phyloP scores from a whole-genome alignment of 2,888 invertebrate genomes.

The Entomobrya proxima region DNA sequence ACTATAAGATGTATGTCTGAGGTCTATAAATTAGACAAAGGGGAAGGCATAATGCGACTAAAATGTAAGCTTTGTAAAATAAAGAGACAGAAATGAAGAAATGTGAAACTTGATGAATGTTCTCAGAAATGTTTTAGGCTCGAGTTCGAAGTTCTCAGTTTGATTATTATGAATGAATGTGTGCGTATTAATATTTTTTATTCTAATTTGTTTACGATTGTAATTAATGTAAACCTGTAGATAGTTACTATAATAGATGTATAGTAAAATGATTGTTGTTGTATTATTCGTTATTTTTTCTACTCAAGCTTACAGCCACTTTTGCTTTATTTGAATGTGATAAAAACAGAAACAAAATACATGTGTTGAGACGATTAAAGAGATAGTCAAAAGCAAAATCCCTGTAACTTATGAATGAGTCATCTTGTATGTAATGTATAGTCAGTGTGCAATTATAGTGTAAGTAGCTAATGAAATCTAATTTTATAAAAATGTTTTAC shows the following conservation, averaged over 20 bases:
- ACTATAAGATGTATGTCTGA: too few species aligned
- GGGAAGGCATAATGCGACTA: background rate
- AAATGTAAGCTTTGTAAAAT: background rate
- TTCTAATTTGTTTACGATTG: background rate
- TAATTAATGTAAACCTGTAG: background rate
- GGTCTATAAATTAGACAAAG: too few species aligned
- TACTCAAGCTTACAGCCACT: conserved; percentile 11
- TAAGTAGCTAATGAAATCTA: background rate
- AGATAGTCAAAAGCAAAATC: conserved; percentile 24
- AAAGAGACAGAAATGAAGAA: background rate
- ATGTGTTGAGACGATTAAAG: background rate
- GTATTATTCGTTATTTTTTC: conserved; percentile 39
- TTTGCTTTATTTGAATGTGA: conserved; percentile 42
- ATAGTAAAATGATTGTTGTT: background rate
- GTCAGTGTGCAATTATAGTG: background rate
- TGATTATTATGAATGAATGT: background rate
- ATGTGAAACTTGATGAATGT: background rate
- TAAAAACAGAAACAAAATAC: conserved; percentile 7
- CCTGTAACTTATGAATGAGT: conserved; percentile 27
- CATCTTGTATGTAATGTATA: conserved; percentile 25
- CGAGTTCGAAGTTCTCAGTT: conserved; percentile 9
- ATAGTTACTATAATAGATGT: background rate
- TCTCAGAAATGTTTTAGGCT: background rate
- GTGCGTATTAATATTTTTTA: background rate
- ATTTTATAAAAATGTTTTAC: conserved; percentile 40